Base-by-base conservation (phyloP, 2,888 invertebrate genomes). In the Helicoverpa assulta region DNA sequence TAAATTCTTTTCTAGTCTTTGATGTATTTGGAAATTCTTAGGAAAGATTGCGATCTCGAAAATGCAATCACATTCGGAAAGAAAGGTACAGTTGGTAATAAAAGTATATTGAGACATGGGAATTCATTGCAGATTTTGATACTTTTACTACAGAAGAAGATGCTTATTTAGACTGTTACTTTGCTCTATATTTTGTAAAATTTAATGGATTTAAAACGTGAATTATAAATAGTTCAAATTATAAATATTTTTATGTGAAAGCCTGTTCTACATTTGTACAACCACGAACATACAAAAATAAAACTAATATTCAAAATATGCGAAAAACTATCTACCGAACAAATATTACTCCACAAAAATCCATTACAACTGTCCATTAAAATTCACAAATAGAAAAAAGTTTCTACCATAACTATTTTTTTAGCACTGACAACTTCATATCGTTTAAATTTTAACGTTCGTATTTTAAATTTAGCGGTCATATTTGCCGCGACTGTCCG, bases 1-100 rank as follows among this genome's bases (percentile, higher is more conserved):
- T 51, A 65, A 73, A 75, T 70, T 61, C 70, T 54, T 56, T 52
- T 18, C 67, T 26, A 19, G 18, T 71, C 56, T 74, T 70, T 78
- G 67, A 65, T 68, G 19, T 69, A 54, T 76, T 69, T 63, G 71
- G 29, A 79, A 88, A 90, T 91, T 89, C 89, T 84, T 84, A 74
- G 71, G 12, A 86, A 86, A 90, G 83, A 91, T 91, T 90, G 89
- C 88, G 90, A 66, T 89, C 81, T 82, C 69, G 68, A 76, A 86
- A 90, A 89, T 90, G 87, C 90, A 90, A 89, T 90, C 80, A 88
- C 79, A 80, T 80, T 78, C 62, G 65, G 52, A 60, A 78, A 67
- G 78, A 72, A 70, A 65, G 53, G 73, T 80, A 84, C 80, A 81
- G 82, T 85, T 73, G 33, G 14, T 52, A 16, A 58, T 29, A 71